phyloP scores from a whole-genome alignment of 2,888 invertebrate genomes.

The Lycocerus yunnanus region DNA sequence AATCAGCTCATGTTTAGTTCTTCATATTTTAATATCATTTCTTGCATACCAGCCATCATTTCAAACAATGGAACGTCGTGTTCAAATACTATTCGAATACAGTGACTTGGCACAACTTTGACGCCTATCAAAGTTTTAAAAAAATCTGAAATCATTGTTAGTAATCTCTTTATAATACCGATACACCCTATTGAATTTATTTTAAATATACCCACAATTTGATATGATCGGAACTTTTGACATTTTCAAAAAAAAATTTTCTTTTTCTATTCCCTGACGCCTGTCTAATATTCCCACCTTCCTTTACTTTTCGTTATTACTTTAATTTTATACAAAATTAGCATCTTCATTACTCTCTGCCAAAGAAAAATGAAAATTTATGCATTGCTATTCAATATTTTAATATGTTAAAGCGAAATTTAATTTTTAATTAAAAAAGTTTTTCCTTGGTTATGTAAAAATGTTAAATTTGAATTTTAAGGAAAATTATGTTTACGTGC shows the following conservation, averaged over 20 bases:
- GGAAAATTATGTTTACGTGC: background rate
- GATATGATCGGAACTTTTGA: constrained; percentile 15
- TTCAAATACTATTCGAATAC: constrained; percentile 36
- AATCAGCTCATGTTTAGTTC: constrained; percentile 35
- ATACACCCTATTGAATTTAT: constrained; percentile 38
- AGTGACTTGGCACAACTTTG: constrained; percentile 41
- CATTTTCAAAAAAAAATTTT: background rate
- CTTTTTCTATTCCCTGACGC: background rate
- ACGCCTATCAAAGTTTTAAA: constrained; percentile 44
- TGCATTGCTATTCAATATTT: background rate
- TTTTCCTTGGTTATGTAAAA: background rate
- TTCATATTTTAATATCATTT: constrained; percentile 39
- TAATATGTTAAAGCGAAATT: background rate
- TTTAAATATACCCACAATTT: constrained; percentile 9
- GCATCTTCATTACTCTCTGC: background rate
- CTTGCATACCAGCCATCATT: constrained; percentile 37
- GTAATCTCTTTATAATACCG: constrained; percentile 46
- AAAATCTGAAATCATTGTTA: constrained; percentile 45
- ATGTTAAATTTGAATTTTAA: background rate
- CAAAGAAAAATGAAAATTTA: background rate
- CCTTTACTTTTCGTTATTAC: background rate
- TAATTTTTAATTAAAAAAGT: background rate
- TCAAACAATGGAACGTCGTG: constrained; percentile 42
- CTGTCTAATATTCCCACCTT: background rate
- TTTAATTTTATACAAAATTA: background rate